Base-by-base conservation (phyloP, 2,113 vertebrate species). In the Cephalopterus ornatus region DNA sequence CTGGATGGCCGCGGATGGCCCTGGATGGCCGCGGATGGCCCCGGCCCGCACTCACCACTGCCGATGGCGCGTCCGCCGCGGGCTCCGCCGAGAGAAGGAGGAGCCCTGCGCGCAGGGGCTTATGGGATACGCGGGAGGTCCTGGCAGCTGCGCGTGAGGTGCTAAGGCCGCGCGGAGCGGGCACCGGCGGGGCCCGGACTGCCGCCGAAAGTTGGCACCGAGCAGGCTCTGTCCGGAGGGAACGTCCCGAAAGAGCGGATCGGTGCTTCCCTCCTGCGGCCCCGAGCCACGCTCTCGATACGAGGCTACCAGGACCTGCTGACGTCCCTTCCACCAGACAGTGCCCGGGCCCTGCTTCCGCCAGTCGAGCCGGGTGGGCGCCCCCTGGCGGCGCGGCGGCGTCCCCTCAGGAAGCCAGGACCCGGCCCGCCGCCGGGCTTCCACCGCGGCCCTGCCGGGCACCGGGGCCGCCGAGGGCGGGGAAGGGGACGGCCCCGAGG, bases 61-160 rank as follows among this genome's bases (percentile, higher is more conserved):
- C 39, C 20, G 11, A 67, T 26, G 70, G 61, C 70, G 28, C 61
- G 1, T 89, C 77, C 53, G 6, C 52, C 27, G 37, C 44, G 9
- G 42, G 33, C 44, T 21, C 68, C 33, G 18, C 5, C 2, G 7
- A 61, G n/a, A 75, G 20, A 67, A 19, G 61, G 53, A 0, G 53
- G 70, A 0, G 70, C 3, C 0, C 4, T 2, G 2, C 19, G 17
- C 86, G 78, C 78, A 53, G 10, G n/a, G 12, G 28, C n/a, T 82
- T 44, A 68, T 75, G 87, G 87, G 78, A 30, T 3, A 11, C 8
- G 70, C 4, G 33, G 46, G 6, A 8, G 87, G 62, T 75, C 46
- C 78, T 68, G 70, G 53, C 87, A 44, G 86, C 17, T 23, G 7
- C 14, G 7, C 14, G 32, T 2, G 33, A 1, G 19, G 10, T 0